These are phyloP conservation scores for Allolobophora icterica DNA, from an alignment of 2,888 invertebrate species.

Conservation along the genomic window DNA sequence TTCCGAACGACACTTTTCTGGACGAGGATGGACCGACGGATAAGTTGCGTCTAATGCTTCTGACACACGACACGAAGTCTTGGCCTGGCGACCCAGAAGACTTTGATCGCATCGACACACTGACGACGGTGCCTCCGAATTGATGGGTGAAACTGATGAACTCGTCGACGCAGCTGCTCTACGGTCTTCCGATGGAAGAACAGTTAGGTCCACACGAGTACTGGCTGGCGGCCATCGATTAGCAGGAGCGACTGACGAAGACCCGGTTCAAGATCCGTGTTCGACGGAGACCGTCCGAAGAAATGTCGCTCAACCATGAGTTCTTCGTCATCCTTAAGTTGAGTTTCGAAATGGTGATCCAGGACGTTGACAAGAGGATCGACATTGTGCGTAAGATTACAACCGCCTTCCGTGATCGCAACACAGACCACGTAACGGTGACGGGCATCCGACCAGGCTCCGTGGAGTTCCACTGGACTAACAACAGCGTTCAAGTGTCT, in stretches of 20 bases:
- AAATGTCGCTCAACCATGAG: background rate
- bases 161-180: background rate
- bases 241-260: background rate
- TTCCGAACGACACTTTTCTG: slow-evolving; percentile 12
- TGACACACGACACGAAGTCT: background rate
- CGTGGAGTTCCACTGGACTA: slow-evolving; percentile 18
- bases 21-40: slow-evolving; percentile 18
- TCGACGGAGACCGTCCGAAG: background rate
- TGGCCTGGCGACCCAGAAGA: background rate
- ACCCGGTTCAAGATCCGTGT: slow-evolving; percentile 1
- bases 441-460: background rate
- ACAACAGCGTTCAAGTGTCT: background rate
- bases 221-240: slow-evolving; percentile 23
- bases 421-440: background rate
- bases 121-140: background rate
- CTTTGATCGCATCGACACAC: background rate
- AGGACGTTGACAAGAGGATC: background rate
- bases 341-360: background rate
- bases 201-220: background rate
- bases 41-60: background rate
- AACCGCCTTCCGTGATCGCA: background rate
- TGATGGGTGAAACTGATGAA: slow-evolving; percentile 14
- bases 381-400: slow-evolving; percentile 4
- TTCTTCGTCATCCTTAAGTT: background rate
- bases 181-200: background rate